These are phyloP conservation scores for Staurois parvus DNA, from an alignment of 2,797 vertebrate species.

Conservation along the genomic window DNA sequence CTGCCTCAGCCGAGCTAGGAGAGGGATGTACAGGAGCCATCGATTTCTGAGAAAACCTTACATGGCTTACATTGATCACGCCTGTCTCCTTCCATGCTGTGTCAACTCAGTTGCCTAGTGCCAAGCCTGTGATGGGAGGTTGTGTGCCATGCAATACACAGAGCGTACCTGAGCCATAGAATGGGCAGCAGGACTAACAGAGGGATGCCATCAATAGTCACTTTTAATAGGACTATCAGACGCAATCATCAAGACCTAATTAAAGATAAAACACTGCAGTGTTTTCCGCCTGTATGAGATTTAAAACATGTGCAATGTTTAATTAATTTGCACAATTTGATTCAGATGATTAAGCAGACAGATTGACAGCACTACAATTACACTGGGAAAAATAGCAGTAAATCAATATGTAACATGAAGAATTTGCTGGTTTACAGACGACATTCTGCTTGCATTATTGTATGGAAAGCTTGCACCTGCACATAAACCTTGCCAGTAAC, in stretches of 20 bases:
- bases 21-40: slow-evolving; percentile 40
- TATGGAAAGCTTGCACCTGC: background rate
- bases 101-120: slow-evolving; percentile 35
- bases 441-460: background rate
- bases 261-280: slow-evolving; percentile 39
- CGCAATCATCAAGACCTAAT: slow-evolving; percentile 45
- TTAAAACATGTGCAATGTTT: slow-evolving; percentile 43
- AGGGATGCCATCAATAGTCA: slow-evolving; percentile 14
- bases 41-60: slow-evolving; percentile 48
- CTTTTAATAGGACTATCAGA: slow-evolving; percentile 32
- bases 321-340: slow-evolving; percentile 55
- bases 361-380: slow-evolving; percentile 19
- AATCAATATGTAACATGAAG: background rate
- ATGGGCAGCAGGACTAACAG: slow-evolving; percentile 7
- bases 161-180: background rate
- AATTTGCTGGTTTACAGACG: background rate
- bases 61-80: slow-evolving; percentile 43
- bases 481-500: background rate
- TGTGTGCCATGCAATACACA: background rate
- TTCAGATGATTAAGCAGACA: slow-evolving; percentile 44
- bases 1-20: slow-evolving; percentile 42
- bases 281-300: slow-evolving; percentile 23
- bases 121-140: slow-evolving; percentile 16
- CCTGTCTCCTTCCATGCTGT: slow-evolving; percentile 54
- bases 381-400: background rate